Evolutionary conservation across 2,888 invertebrate species (phyloP), one percentile per base, ranked within the genome.

Genomic region (Rosalia funebris): DNA sequence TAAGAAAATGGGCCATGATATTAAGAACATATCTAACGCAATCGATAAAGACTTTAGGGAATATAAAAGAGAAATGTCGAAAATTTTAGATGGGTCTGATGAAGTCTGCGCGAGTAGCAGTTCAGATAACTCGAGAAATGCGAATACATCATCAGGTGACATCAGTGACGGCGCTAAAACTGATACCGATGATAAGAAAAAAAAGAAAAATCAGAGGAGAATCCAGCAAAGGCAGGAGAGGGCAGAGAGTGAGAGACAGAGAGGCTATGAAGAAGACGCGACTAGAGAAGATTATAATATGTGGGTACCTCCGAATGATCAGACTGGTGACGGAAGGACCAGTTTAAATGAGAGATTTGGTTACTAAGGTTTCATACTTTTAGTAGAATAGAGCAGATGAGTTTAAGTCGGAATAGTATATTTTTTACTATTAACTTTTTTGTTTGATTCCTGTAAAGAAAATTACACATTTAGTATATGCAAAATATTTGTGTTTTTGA

Each of bases 311-410:
- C 93, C 93, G 0, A 72, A 81, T 67, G 84, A 87, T 75, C 93
- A 93, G 81, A 85, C 85, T 41, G 92, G 92, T 0, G 93, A 93
- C 81, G 93, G 93, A 2, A 84, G 86, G 69, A 93, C 92, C 1
- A 85, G 84, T 70, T 83, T 93, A 32, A 93, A 93, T 81, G 89
- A 89, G 32, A 92, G 91, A 81, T 89, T 85, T 77, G 92, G 92
- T 12, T 93, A 93, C 79, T 93, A 80, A 85, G 10, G 3, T 25
- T 25, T 25, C 25, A 25, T n/a, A n/a, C n/a, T n/a, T n/a, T n/a
- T n/a, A n/a, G n/a, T n/a, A n/a, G n/a, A n/a, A n/a, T n/a, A n/a
- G n/a, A n/a, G n/a, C n/a, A n/a, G n/a, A n/a, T n/a, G n/a, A n/a
- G n/a, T n/a, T n/a, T n/a, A n/a, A n/a, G n/a, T n/a, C n/a, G n/a